Base-by-base conservation (phyloP, 1,140 invertebrate genomes). In the Branchinecta lynchi region DNA sequence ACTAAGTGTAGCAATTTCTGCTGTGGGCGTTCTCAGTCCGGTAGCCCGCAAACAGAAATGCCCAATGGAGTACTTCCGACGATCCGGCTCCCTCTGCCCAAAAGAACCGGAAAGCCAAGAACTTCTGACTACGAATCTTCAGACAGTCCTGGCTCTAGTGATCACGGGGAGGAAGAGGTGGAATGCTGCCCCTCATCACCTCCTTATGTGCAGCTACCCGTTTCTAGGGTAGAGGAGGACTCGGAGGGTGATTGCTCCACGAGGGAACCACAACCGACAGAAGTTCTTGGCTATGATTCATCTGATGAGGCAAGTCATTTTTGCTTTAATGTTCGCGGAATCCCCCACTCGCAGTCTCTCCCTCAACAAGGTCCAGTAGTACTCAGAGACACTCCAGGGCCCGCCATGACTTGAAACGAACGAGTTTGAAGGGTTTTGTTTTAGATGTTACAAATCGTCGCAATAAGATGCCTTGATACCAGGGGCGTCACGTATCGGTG, bases 91-190 rank as follows among this genome's bases (percentile, higher is more conserved):
- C 71, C 6, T 8, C 68, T 68, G 10, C 70, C 70, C 15, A 45
- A 70, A 10, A 71, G 71, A 69, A 69, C 66, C 73, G 76, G 45
- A 69, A 76, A 46, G 75, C 78, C 72, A 43, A 76, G 79, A 46
- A 80, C 79, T 8, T 80, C 80, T 6, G 80, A 81, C 72, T 81
- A 81, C 71, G 80, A 81, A 72, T 80, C 78, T 73, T 80, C 77
- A 72, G 80, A 81, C 72, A 80, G 79, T 10, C 79, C 79, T 2
- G 79, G 77, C 71, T 78, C 76, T 72, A 80, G 79, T 73, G 78
- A 79, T 66, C 76, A 77, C 73, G 77, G 77, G 73, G 77, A 78
- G 68, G 75, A 77, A 43, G 75, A 76, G 44, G 65, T 71, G 20
- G 72, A 73, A 20, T 68, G 70, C 8, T 46, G 46, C 44, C 51